Evolutionary conservation across 2,797 vertebrate genomes (phyloP).

Genomic region (Siniperca scherzeri): DNA sequence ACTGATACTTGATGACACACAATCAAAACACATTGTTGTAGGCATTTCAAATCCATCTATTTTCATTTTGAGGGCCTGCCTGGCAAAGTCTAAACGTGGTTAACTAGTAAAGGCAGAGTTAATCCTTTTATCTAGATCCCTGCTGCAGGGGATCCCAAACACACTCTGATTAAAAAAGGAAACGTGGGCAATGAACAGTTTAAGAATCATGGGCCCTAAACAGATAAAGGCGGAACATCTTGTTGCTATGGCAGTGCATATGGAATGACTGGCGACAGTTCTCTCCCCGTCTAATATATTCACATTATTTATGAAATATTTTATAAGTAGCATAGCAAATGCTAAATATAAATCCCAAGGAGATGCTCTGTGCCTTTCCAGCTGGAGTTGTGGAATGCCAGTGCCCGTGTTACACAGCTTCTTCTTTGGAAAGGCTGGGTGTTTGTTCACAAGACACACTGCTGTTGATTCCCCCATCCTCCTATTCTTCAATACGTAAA

Average conservation of each 20-base stretch:
- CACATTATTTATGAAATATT: constrained; percentile 90
- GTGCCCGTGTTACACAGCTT: constrained; percentile 76
- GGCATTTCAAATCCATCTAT: constrained; percentile 84
- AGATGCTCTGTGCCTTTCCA: constrained; percentile 79
- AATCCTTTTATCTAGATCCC: constrained; percentile 91
- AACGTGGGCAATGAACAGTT: constrained; percentile 88
- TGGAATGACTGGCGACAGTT: constrained; percentile 85
- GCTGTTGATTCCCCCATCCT: constrained; percentile 80
- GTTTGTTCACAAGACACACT: constrained; percentile 83
- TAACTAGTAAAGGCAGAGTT: constrained; percentile 89
- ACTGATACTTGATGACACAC: constrained; percentile 72
- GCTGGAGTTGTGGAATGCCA: constrained; percentile 75
- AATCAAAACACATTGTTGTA: constrained; percentile 76
- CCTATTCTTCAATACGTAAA: constrained; percentile 71
- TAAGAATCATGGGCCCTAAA: constrained; percentile 86
- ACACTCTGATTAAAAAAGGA: constrained; percentile 88
- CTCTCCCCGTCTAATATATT: constrained; percentile 85
- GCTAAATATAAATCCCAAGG: constrained; percentile 89
- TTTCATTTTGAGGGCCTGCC: constrained; percentile 84
- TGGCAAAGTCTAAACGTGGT: constrained; percentile 87
- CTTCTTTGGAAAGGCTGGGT: constrained; percentile 77
- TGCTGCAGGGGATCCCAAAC: constrained; percentile 90
- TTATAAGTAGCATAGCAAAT: constrained; percentile 88
- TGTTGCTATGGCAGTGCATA: constrained; percentile 88
- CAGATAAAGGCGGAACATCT: constrained; percentile 88